A percentile compares a stretch with the other conserved stretches of the same genome.
Conservation (phyloP, 2,113 vertebrate species). For the Arothron firmamentum region DNA sequence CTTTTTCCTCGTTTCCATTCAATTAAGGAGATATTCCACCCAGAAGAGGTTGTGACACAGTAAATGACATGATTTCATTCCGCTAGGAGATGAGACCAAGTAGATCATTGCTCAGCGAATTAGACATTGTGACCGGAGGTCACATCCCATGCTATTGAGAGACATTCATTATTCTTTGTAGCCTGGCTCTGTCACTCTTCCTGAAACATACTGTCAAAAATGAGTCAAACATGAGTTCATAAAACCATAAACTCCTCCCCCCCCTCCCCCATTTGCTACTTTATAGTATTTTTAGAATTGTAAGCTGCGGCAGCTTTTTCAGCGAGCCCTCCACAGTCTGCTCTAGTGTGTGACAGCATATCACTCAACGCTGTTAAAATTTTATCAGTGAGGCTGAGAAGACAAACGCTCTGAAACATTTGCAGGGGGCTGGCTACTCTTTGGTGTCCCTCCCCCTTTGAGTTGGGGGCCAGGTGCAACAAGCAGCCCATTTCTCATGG, state of each 20-base stretch:
- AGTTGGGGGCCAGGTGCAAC: slow-evolving; percentile 40
- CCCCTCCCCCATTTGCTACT: background rate
- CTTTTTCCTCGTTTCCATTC: background rate
- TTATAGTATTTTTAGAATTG: too few relatives aligned
- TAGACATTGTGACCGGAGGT: background rate
- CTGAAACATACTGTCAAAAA: background rate
- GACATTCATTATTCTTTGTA: background rate
- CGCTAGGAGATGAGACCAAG: background rate
- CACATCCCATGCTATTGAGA: background rate
- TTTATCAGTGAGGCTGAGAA: background rate
- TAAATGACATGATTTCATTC: too few relatives aligned
- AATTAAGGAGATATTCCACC: too few relatives aligned
- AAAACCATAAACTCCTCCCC: too few relatives aligned
- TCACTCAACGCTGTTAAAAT: background rate
- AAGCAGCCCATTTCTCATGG: slow-evolving; percentile 48
- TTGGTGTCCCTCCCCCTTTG: slow-evolving; percentile 6
- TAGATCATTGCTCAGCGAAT: background rate
- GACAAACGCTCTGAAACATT: background rate
- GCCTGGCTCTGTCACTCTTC: background rate
- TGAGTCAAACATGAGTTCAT: too few relatives aligned
- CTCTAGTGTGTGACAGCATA: too few relatives aligned
- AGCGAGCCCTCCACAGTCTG: too few relatives aligned
- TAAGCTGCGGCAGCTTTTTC: too few relatives aligned
- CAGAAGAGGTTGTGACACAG: background rate
- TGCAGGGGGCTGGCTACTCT: slow-evolving; percentile 1